Base-by-base conservation (phyloP, 1,140 invertebrate species). In the Eumaeus atala region DNA sequence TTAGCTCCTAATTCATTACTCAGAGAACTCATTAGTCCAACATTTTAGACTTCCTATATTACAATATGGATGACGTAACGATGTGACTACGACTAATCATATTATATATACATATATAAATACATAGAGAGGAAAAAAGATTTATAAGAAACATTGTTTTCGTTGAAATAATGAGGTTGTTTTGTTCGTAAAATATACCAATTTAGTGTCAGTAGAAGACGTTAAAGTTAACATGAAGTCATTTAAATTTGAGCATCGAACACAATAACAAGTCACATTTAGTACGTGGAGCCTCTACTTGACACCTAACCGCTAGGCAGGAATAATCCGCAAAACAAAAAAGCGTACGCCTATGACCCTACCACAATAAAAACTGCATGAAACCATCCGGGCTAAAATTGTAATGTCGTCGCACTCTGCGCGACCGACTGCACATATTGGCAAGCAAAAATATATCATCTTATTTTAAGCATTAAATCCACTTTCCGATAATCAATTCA, bases 351-450 rank as follows among this genome's bases (percentile, higher is more conserved):
- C 58, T 53, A 67, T 81, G 75, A 83, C 72, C 82, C 80, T 77
- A 83, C 70, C 71, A 74, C 78, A 85, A 85, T 82, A 85, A 85
- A 78, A 85, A 85, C 74, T 74, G 69, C 72, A 84, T 76, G 70
- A 82, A 72, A 76, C 78, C 72, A 79, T 82, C 74, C 78, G 71
- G 72, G 69, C 79, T 84, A 84, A 84, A 84, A 84, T 82, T 79
- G 72, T 82, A 74, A 72, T 70, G 82, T 78, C 82, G 78, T 82
- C 77, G 82, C 70, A 82, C 82, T 72, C 72, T n/a, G 55, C 44
- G 59, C 59, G 47, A 59, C 50, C 42, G 66, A 64, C 38, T 74
- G 68, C 64, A 64, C 66, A 72, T 59, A 59, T 62, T 61, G 16
- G 33, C 61, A 71, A 18, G 9, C 21, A 9, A 80, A 72, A 66